Conservation (phyloP, 2,888 invertebrate genomes). For the Theretra japonica region DNA sequence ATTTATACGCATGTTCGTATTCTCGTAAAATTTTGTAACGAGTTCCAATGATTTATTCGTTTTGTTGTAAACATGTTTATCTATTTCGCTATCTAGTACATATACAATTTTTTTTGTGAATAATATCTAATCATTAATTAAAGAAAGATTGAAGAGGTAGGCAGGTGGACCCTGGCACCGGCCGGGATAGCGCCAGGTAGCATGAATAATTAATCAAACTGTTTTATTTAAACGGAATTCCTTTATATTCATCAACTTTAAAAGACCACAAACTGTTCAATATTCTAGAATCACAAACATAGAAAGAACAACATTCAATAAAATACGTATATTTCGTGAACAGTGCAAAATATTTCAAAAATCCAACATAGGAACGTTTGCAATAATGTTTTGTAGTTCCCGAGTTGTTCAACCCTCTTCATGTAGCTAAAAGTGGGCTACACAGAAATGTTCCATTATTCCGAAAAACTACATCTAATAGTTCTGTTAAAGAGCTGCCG, state of each 20-base stretch:
- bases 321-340: neutral
- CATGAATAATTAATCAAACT: no score
- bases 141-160: no score
- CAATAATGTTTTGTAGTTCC: slow-evolving; percentile 1
- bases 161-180: no score
- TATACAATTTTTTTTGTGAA: neutral
- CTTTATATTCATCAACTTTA: neutral
- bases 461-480: slow-evolving; percentile 1
- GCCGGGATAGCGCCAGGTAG: no score
- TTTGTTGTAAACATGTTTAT: neutral
- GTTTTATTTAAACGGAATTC: no score
- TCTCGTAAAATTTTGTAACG: slow-evolving; percentile 4
- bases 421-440: slow-evolving; percentile 14
- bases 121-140: no score
- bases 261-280: neutral
- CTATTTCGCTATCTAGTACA: neutral
- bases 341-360: slow-evolving; percentile 9
- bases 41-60: neutral
- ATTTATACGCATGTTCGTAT: slow-evolving; percentile 8
- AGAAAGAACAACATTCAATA: neutral
- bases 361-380: neutral
- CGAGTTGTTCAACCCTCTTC: slow-evolving; percentile 12
- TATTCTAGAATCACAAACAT: neutral
- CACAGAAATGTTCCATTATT: slow-evolving; percentile 12
- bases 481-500: neutral